Evolutionary conservation across 2,797 vertebrate species (phyloP), one percentile per base, ranked within the genome.

Genomic region (Numenius phaeopus): DNA sequence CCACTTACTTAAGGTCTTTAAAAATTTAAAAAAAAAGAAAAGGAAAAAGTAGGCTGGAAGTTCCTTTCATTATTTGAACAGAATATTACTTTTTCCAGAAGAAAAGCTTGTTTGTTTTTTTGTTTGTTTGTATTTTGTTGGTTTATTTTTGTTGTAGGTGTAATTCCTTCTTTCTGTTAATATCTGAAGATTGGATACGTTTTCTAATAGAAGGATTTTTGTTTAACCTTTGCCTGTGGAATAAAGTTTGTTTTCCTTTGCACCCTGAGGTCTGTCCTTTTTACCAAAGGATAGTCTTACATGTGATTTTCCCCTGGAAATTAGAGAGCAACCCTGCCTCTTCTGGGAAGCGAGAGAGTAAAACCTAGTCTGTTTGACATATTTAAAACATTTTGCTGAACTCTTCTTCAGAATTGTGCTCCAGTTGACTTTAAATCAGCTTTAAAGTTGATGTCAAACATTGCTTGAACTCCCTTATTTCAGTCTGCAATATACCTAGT

Each of bases 221-320:
- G 8, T 81, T 86, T 75, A 84, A 83, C 77, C n/a, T 83, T 84
- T 24, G 47, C 61, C 66, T 71, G 40, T 73, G 62, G 26, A 46
- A 57, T 46, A 40, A 90, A 88, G 14, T 54, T 81, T 75, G 17
- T 88, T 95, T 96, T 93, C 47, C 61, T 91, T 88, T 88, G 66
- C 65, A 88, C 18, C 2, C 37, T 42, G 79, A 67, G 34, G 14
- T 70, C 50, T 29, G 71, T 67, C 29, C 22, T 67, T 81, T 91
- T 37, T 5, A 84, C 61, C 44, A 44, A 86, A 52, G 14, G 52
- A 72, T 94, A 50, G 5, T 49, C 30, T 87, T 72, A 83, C 6
- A 20, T 30, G 23, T 69, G 46, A 58, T 37, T 73, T 89, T 75
- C 72, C 84, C 32, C 11, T 71, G 90, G 83, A 95, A 94, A 80